phyloP scores from a whole-genome alignment of 2,113 vertebrate genomes.

The Dunckerocampus dactyliophorus region DNA sequence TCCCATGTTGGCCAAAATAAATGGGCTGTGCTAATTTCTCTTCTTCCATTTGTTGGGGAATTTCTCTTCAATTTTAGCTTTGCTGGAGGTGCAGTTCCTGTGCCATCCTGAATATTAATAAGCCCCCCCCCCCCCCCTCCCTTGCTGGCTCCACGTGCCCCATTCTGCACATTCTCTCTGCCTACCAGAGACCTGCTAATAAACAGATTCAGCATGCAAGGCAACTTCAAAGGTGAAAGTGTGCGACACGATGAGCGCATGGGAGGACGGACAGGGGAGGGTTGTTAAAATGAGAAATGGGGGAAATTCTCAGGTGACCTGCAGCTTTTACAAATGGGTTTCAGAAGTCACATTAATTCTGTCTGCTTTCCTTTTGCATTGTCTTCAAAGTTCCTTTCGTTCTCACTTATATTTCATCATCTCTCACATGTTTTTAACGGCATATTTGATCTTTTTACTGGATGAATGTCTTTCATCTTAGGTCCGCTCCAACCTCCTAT shows the following conservation, averaged over 20 bases:
- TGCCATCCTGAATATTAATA: constrained; percentile 58
- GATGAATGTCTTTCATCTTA: constrained; percentile 42
- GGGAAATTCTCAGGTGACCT: constrained; percentile 36
- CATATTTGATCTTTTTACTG: constrained; percentile 49
- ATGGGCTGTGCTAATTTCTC: background rate
- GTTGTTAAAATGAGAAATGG: constrained; percentile 25
- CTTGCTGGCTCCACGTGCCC: constrained; percentile 27
- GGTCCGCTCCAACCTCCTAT: constrained; percentile 15
- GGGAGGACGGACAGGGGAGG: constrained; percentile 8
- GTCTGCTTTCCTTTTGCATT: constrained; percentile 32
- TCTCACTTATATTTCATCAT: constrained; percentile 32
- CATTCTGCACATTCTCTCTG: constrained; percentile 40
- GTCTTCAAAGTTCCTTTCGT: constrained; percentile 20
- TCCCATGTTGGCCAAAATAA: constrained; percentile 37
- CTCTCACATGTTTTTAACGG: constrained; percentile 40
- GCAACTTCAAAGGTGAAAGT: constrained; percentile 63
- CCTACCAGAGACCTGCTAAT: constrained; percentile 41
- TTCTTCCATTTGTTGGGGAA: constrained; percentile 21
- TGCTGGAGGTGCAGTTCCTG: constrained; percentile 43
- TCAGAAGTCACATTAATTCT: constrained; percentile 34
- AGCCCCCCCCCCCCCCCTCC: constrained; percentile 14
- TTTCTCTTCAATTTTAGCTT: constrained; percentile 37
- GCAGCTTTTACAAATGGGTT: constrained; percentile 37
- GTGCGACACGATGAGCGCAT: constrained; percentile 34
- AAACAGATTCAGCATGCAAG: constrained; percentile 47